phyloP scores from a whole-genome alignment of 2,797 vertebrate species.

The Ispidina lecontei region DNA sequence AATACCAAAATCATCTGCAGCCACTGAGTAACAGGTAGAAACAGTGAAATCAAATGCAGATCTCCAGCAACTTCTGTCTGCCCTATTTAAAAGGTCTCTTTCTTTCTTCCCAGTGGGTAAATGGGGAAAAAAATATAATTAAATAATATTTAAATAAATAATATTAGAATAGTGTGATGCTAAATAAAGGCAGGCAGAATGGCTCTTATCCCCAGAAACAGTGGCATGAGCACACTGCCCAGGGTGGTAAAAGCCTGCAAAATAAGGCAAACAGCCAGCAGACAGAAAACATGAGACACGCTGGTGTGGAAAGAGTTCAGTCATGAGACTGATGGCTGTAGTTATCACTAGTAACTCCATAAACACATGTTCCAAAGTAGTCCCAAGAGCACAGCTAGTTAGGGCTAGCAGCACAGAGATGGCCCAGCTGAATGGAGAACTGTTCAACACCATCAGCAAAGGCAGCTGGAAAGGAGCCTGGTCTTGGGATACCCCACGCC shows the following conservation, averaged over 20 bases:
- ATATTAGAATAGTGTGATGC: not conserved
- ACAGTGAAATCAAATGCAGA: not conserved
- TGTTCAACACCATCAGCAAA: accelerated
- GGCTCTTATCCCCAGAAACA: not conserved
- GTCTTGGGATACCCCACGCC: accelerated
- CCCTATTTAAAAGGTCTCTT: not conserved
- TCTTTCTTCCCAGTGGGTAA: not conserved
- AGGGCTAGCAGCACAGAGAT: accelerated
- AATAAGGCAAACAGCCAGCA: not conserved
- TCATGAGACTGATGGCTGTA: not conserved
- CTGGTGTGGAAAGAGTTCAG: not conserved
- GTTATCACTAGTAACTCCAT: accelerated
- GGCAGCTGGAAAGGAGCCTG: not conserved
- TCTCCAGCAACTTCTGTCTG: no score
- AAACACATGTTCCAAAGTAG: not conserved
- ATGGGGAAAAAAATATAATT: not conserved
- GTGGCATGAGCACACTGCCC: not conserved
- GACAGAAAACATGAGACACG: not conserved
- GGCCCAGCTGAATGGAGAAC: not conserved
- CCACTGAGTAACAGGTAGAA: not conserved
- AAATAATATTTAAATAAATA: not conserved
- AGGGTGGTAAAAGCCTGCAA: not conserved
- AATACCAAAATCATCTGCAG: not conserved
- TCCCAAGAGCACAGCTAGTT: not conserved
- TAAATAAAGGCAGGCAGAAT: not conserved